A percentile compares a stretch with the other conserved stretches of the same genome.
These are phyloP conservation scores for Mellivora capensis DNA, from an alignment of 2,113 vertebrate genomes.

Conservation along the genomic window DNA sequence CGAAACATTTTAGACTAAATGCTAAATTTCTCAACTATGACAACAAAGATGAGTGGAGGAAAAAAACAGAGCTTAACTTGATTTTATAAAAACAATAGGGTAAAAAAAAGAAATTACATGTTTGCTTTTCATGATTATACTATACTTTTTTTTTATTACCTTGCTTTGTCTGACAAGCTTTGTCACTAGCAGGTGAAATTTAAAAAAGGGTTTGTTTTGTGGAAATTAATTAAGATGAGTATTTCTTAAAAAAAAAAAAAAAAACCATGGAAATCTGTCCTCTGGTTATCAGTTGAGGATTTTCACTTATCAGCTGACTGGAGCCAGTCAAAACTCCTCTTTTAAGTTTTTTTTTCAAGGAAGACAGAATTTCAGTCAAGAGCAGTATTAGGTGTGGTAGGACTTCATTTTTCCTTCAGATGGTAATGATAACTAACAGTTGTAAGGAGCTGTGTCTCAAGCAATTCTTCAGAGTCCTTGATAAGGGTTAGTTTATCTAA, in stretches of 20 bases:
- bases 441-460: background rate
- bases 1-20: slow-evolving; percentile 83
- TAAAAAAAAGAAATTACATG: slow-evolving; percentile 74
- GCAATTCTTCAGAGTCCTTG: background rate
- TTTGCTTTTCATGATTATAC: slow-evolving; percentile 69
- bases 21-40: slow-evolving; percentile 82
- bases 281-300: slow-evolving; percentile 47
- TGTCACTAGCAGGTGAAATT: slow-evolving; percentile 72
- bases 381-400: background rate
- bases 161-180: slow-evolving; percentile 68
- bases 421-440: background rate
- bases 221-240: slow-evolving; percentile 79
- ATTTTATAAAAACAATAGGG: slow-evolving; percentile 73
- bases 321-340: background rate
- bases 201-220: slow-evolving; percentile 69
- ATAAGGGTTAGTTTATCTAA: background rate
- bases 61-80: slow-evolving; percentile 76
- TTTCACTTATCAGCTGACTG: slow-evolving; percentile 4
- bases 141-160: slow-evolving; percentile 70
- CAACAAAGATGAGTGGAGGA: slow-evolving; percentile 78
- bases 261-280: slow-evolving; percentile 53
- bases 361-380: background rate
- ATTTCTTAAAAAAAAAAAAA: slow-evolving; percentile 58
- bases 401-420: background rate
- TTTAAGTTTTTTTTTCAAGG: slow-evolving; percentile 15